phyloP scores from a whole-genome alignment of 2,888 invertebrate species.

The Epinotia brunnichana region DNA sequence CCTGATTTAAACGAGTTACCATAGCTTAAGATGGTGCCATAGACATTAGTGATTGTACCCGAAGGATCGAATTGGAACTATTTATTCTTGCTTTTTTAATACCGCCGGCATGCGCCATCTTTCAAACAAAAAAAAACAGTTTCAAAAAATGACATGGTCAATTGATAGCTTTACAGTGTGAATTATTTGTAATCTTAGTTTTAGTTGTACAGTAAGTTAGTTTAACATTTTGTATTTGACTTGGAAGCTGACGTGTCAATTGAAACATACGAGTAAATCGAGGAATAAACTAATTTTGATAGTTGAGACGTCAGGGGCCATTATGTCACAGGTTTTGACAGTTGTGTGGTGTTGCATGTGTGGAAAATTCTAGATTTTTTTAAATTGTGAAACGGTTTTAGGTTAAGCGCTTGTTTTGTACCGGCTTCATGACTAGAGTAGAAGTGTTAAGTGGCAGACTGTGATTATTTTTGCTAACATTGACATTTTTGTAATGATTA shows the following conservation, averaged over 20 bases:
- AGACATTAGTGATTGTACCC: constrained; percentile 63
- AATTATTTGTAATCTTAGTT: constrained; percentile 46
- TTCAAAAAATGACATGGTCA: constrained; percentile 37
- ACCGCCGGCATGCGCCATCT: constrained; percentile 40
- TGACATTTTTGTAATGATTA: constrained; percentile 83
- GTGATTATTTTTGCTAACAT: constrained; percentile 84
- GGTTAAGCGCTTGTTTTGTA: constrained; percentile 41
- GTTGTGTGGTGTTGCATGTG: constrained; percentile 51
- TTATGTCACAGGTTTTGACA: constrained; percentile 46
- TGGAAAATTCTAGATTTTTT: constrained; percentile 47
- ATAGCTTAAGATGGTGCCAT: constrained; percentile 81
- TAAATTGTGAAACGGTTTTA: constrained; percentile 43
- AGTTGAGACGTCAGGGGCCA: constrained; percentile 23
- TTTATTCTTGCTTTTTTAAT: constrained; percentile 38
- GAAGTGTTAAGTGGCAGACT: constrained; percentile 74
- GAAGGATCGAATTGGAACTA: constrained; percentile 43
- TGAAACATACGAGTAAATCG: not conserved
- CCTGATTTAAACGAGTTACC: constrained; percentile 77
- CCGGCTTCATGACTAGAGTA: constrained; percentile 46
- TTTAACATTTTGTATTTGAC: constrained; percentile 48
- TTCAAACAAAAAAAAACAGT: constrained; percentile 32
- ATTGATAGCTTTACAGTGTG: constrained; percentile 42
- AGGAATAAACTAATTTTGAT: not conserved
- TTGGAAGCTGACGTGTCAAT: constrained; percentile 10
- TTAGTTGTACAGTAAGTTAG: constrained; percentile 58